Evolutionary conservation across 2,113 vertebrate genomes (phyloP).

Genomic region (Girardinichthys multiradiatus): DNA sequence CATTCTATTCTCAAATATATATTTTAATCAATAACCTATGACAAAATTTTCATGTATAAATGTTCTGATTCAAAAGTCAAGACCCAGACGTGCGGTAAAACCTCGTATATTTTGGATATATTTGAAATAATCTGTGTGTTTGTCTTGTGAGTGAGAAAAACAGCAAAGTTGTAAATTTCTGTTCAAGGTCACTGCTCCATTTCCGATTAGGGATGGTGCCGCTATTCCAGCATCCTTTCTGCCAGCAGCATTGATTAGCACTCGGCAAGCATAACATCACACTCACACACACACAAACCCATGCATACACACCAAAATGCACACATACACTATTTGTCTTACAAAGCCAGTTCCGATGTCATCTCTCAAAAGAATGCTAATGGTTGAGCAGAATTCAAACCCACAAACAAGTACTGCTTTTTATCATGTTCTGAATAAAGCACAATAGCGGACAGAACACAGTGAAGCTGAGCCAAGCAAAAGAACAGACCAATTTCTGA

Average conservation of each 20-base stretch:
- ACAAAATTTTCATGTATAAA: not conserved
- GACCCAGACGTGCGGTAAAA: not conserved
- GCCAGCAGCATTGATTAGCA: slow-evolving; percentile 77
- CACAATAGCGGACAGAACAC: slow-evolving; percentile 1
- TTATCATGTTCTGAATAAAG: slow-evolving; percentile 12
- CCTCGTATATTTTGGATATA: slow-evolving; percentile 14
- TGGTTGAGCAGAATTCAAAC: slow-evolving; percentile 7
- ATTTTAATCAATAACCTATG: not conserved
- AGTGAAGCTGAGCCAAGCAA: slow-evolving; percentile 5
- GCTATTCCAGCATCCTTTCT: slow-evolving; percentile 72
- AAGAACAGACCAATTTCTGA: slow-evolving; percentile 31
- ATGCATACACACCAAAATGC: not conserved
- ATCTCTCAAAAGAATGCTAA: slow-evolving; percentile 20
- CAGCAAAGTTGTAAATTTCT: slow-evolving; percentile 33
- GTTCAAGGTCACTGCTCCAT: slow-evolving; percentile 73
- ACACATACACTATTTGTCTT: slow-evolving; percentile 13
- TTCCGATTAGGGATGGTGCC: slow-evolving; percentile 67
- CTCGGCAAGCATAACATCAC: slow-evolving; percentile 69
- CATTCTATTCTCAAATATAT: not conserved
- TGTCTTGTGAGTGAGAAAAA: slow-evolving; percentile 14
- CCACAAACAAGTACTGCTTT: slow-evolving; percentile 12
- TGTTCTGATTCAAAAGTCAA: not conserved
- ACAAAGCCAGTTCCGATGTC: slow-evolving; percentile 5
- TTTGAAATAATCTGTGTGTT: slow-evolving; percentile 44
- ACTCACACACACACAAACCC: slow-evolving; percentile 27